Percentiles rank a stretch among this genome's conserved stretches.
Conservation (phyloP, 2,797 vertebrate species). For the Smutsia temminckii region DNA sequence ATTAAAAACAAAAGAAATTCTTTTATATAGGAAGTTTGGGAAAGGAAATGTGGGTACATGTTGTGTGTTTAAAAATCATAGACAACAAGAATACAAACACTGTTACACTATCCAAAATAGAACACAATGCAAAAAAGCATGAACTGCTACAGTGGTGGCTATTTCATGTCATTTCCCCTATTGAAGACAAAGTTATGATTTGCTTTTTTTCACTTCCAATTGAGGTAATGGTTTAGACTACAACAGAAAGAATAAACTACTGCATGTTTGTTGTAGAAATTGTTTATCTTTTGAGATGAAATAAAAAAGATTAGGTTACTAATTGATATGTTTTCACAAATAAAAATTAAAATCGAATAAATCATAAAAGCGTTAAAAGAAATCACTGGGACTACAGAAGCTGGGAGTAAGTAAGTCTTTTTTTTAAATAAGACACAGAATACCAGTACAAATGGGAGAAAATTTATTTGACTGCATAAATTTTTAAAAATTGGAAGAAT, state of each 20-base stretch:
- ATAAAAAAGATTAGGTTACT: neutral
- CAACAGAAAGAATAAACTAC: neutral
- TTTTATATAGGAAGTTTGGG: neutral
- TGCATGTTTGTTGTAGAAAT: neutral
- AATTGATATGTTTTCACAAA: neutral
- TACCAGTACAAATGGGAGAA: neutral
- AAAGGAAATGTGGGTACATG: neutral
- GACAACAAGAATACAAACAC: neutral
- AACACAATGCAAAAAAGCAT: neutral
- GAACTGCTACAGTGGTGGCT: neutral
- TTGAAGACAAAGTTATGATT: neutral
- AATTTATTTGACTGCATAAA: neutral
- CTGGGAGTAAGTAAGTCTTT: neutral
- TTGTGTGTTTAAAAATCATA: neutral
- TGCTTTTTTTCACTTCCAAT: neutral
- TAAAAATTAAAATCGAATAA: neutral
- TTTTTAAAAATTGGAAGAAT: neutral
- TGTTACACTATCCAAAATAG: neutral
- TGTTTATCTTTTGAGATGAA: neutral
- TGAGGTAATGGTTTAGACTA: neutral
- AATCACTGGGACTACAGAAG: neutral
- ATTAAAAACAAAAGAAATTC: neutral
- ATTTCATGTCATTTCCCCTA: neutral
- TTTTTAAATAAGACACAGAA: neutral
- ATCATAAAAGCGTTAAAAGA: neutral